Percentiles rank a stretch among this genome's conserved stretches.
phyloP scores from a whole-genome alignment of 2,888 invertebrate species.

The Malthinus flaveolus region DNA sequence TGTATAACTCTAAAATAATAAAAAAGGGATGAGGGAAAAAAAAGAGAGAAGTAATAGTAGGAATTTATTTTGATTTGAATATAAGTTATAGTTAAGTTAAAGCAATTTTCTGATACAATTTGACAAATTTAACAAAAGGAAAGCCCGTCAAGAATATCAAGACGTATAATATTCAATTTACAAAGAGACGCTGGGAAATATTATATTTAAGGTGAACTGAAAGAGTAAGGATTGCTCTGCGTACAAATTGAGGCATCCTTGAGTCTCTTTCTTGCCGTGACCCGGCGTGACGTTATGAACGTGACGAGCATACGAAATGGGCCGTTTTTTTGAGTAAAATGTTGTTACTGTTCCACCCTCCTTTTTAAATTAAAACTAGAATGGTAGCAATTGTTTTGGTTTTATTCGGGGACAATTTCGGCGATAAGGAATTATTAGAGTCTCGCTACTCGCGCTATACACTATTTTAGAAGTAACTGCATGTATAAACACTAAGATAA shows the following conservation, averaged over 20 bases:
- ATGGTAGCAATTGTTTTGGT: slow-evolving; percentile 4
- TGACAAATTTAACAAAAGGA: slow-evolving; percentile 26
- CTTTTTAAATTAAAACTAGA: slow-evolving; percentile 21
- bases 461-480: slow-evolving; percentile 1
- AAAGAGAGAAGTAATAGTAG: too few species aligned
- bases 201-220: slow-evolving; percentile 48
- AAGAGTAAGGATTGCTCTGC: slow-evolving; percentile 44
- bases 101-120: slow-evolving; percentile 22
- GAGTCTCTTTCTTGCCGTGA: slow-evolving; percentile 47
- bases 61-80: too few species aligned
- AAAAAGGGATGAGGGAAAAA: too few species aligned
- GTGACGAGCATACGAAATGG: slow-evolving; percentile 45
- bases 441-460: slow-evolving; percentile 2
- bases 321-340: slow-evolving; percentile 13
- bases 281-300: slow-evolving; percentile 46
- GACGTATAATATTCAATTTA: slow-evolving; percentile 52
- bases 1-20: too few species aligned
- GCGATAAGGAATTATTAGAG: slow-evolving; percentile 4
- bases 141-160: slow-evolving; percentile 43
- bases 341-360: slow-evolving; percentile 12
- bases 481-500: slow-evolving; percentile 8
- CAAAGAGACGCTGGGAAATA: slow-evolving; percentile 47
- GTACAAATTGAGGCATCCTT: slow-evolving; percentile 52
- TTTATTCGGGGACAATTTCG: background rate
- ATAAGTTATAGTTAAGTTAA: too few species aligned